These are phyloP conservation scores for Cactoblastis cactorum DNA, from an alignment of 2,888 invertebrate genomes.

Conservation along the genomic window DNA sequence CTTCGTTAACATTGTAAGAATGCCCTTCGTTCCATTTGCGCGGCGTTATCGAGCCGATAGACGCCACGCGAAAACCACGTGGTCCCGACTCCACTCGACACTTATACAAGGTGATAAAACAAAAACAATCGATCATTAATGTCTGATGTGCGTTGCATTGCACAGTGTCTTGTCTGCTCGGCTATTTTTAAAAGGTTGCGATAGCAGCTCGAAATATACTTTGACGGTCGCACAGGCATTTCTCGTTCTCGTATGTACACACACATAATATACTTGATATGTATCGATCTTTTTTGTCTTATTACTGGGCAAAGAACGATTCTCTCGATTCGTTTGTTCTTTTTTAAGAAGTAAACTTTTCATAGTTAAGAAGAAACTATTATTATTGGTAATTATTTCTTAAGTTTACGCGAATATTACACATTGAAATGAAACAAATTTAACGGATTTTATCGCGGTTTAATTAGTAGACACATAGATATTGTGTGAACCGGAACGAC, in stretches of 20 bases:
- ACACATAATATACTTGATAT: background rate
- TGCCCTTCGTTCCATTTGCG: slow-evolving; percentile 21
- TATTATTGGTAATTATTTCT: no score
- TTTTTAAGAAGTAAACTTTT: no score
- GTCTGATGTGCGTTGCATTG: slow-evolving; percentile 7
- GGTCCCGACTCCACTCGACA: slow-evolving; percentile 17
- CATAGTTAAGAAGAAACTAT: no score
- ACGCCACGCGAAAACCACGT: slow-evolving; percentile 24
- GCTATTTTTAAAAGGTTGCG: slow-evolving; percentile 7
- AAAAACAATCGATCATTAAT: background rate
- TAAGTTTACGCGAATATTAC: no score
- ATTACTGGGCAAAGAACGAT: no score
- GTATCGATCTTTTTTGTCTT: background rate
- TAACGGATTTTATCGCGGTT: no score
- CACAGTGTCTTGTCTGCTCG: slow-evolving; percentile 6
- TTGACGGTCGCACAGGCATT: slow-evolving; percentile 11
- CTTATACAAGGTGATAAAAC: slow-evolving; percentile 5
- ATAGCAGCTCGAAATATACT: slow-evolving; percentile 7
- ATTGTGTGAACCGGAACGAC: no score
- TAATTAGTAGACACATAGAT: no score
- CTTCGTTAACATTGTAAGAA: slow-evolving; percentile 23
- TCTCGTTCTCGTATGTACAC: slow-evolving; percentile 6
- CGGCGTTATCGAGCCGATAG: slow-evolving; percentile 21
- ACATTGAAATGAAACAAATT: no score
- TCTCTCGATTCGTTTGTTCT: no score